Evolutionary conservation across 2,888 invertebrate species (phyloP).

Genomic region (Euphydryas editha): DNA sequence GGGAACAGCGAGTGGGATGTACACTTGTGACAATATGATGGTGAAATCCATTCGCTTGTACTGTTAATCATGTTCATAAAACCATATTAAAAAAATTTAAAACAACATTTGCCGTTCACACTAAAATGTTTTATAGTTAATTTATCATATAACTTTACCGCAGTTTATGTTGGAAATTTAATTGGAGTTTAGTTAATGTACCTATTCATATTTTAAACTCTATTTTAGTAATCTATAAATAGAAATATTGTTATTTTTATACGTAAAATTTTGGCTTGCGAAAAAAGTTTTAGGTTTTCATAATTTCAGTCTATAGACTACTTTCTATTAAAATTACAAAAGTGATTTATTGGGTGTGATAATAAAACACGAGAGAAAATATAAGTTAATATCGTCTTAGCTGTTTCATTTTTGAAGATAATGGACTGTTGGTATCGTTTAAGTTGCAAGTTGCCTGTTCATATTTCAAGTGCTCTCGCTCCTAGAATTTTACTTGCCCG

Average conservation of each 20-base stretch:
- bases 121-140: too few relatives aligned
- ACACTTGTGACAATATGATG: not conserved
- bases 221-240: too few relatives aligned
- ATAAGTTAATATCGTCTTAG: conserved; percentile 4
- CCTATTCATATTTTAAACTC: too few relatives aligned
- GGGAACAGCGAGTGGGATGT: conserved; percentile 11
- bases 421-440: conserved; percentile 6
- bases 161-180: too few relatives aligned
- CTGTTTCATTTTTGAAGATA: conserved; percentile 3
- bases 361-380: not conserved
- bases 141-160: too few relatives aligned
- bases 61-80: not conserved
- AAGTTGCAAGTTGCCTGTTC: conserved; percentile 25
- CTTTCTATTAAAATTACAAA: not conserved
- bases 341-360: not conserved
- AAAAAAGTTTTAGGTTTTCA: too few relatives aligned
- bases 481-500: conserved; percentile 10
- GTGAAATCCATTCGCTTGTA: conserved; percentile 4
- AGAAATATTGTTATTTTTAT: too few relatives aligned
- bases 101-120: too few relatives aligned
- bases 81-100: too few relatives aligned
- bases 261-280: too few relatives aligned
- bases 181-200: too few relatives aligned
- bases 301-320: too few relatives aligned
- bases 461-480: conserved; percentile 20